A percentile compares a stretch with the other conserved stretches of the same genome.
Conservation (phyloP, 1,140 invertebrate genomes). For the Drosophila nigrodunni region DNA sequence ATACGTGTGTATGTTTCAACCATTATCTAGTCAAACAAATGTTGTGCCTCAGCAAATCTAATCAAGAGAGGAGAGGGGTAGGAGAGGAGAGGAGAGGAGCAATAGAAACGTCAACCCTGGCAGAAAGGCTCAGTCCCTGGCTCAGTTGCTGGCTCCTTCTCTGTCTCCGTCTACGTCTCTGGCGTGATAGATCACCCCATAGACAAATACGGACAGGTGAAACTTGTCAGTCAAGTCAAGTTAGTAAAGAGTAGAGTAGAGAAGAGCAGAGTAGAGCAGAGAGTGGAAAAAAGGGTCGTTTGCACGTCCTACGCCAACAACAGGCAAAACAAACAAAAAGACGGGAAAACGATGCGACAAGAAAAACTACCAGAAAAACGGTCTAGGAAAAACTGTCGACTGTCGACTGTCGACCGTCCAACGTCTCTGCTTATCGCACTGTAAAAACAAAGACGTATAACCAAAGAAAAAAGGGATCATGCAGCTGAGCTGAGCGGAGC, state of each 20-base stretch:
- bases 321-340: conserved; percentile 65
- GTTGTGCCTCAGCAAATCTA: conserved; percentile 59
- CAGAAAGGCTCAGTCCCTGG: conserved; percentile 8
- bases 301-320: conserved; percentile 73
- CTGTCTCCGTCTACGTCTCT: conserved; percentile 10
- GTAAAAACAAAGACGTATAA: conserved; percentile 70
- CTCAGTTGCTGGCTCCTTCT: not conserved
- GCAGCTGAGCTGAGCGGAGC: conserved; percentile 36
- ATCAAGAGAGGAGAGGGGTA: conserved; percentile 11
- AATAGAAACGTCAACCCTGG: conserved; percentile 54
- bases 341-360: conserved; percentile 33
- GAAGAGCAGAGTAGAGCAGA: conserved; percentile 9
- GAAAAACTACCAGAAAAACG: conserved; percentile 27
- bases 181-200: conserved; percentile 79
- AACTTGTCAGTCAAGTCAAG: conserved; percentile 73
- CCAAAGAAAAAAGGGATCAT: conserved; percentile 66
- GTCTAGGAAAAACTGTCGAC: conserved; percentile 46
- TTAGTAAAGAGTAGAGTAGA: not conserved
- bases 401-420: not conserved
- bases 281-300: conserved; percentile 64
- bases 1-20: conserved; percentile 38
- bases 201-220: conserved; percentile 81
- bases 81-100: conserved; percentile 13
- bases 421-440: conserved; percentile 64
- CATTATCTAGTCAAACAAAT: conserved; percentile 81